Base-by-base conservation (phyloP, 2,113 vertebrate genomes). In the Sula dactylatra region DNA sequence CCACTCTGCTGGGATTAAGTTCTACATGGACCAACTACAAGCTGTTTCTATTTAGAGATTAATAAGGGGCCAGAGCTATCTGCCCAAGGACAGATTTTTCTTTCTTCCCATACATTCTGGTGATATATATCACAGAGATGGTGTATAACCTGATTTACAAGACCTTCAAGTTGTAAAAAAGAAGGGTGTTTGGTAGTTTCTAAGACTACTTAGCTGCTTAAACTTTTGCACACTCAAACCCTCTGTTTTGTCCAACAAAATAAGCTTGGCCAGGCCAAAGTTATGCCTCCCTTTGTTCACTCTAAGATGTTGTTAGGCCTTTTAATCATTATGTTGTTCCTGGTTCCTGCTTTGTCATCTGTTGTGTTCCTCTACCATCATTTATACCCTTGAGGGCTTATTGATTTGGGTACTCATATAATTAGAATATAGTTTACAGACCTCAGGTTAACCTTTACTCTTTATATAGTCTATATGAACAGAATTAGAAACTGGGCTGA, bases 381-480 rank as follows among this genome's bases (percentile, higher is more conserved):
- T 92, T 96, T 93, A 70, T 85, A 95, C 42, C 38, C 88, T 70
- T 69, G 69, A 77, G 89, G 50, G 25, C 5, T 90, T 96, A 96
- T 93, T 95, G 96, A 97, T 97, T 96, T 94, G 96, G 93, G 45
- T 82, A 77, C 29, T 95, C 52, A 74, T 92, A 93, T 80, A 97
- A 97, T 95, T 97, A 93, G 92, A 95, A 96, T 96, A 93, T 80
- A 95, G 89, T 88, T 96, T 93, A 90, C 86, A 95, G 84, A 86
- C 69, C 78, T 77, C 49, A 77, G 56, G 90, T 95, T 97, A 94
- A 95, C 80, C 76, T 90, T 92, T 96, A 67, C 52, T 88, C 84
- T 84, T 77, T 87, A 96, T 92, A 92, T 56, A 88, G 69, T 84
- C 76, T 88, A 4, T 69, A 73, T 55, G 87, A 93, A 84, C 80